Percentiles rank a stretch among this genome's conserved stretches.
phyloP scores from a whole-genome alignment of 2,113 vertebrate species.

The Mastomys coucha region DNA sequence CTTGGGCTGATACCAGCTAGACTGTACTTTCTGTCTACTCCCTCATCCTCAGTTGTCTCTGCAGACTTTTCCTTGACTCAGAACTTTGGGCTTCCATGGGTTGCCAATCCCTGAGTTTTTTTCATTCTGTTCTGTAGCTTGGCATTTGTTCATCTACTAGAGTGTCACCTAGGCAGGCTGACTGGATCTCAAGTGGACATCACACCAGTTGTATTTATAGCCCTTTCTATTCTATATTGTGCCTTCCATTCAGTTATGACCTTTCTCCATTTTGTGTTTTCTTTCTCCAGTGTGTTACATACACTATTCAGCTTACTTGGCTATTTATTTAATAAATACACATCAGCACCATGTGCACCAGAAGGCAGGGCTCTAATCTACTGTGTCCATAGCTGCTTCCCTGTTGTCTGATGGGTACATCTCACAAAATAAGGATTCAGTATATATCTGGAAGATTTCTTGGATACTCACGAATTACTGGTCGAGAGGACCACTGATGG shows the following conservation, averaged over 20 bases:
- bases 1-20: neutral
- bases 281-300: neutral
- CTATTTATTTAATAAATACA: neutral
- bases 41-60: neutral
- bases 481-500: neutral
- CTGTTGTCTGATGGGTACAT: neutral
- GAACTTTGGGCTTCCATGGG: too few species aligned
- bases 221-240: neutral
- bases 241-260: neutral
- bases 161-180: neutral
- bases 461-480: neutral
- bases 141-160: neutral
- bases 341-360: neutral
- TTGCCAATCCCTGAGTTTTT: neutral
- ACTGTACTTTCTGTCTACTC: neutral
- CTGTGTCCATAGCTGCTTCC: neutral
- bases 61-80: conserved; percentile 7
- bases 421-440: conserved; percentile 35
- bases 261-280: neutral
- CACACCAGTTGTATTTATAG: neutral
- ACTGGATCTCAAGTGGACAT: neutral
- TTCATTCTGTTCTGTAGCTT: neutral
- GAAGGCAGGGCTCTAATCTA: conserved; percentile 31
- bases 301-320: neutral
- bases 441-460: conserved; percentile 43